Conservation (phyloP, 1,140 invertebrate genomes). For the Zophobas morio region DNA sequence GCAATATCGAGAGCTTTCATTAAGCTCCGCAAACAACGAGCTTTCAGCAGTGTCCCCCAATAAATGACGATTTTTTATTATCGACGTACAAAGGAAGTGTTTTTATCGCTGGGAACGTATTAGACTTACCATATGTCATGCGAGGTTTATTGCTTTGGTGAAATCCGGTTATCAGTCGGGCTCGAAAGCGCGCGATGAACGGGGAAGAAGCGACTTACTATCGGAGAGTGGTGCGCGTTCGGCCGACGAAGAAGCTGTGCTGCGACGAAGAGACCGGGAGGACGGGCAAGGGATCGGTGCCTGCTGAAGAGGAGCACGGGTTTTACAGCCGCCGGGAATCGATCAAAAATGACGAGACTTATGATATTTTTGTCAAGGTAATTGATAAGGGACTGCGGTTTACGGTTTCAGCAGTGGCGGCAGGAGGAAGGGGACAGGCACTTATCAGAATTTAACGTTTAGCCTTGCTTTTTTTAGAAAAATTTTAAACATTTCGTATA, state of each 20-base stretch:
- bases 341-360: constrained; percentile 68
- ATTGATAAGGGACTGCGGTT: constrained; percentile 34
- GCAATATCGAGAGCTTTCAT: constrained; percentile 53
- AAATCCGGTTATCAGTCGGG: constrained; percentile 18
- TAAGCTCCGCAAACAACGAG: constrained; percentile 12
- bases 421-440: not conserved
- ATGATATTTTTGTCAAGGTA: constrained; percentile 73
- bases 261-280: constrained; percentile 2
- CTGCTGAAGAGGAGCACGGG: constrained; percentile 4
- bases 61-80: constrained; percentile 14
- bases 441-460: no score
- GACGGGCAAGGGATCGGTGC: not conserved
- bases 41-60: not conserved
- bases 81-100: constrained; percentile 20
- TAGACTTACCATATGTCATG: constrained; percentile 15
- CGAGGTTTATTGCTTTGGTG: constrained; percentile 8
- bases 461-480: no score
- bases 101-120: constrained; percentile 27
- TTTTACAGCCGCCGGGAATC: constrained; percentile 54
- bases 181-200: constrained; percentile 43
- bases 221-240: constrained; percentile 55
- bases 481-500: no score
- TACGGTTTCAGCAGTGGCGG: not conserved
- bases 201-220: constrained; percentile 54
- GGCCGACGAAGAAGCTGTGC: constrained; percentile 39